These are phyloP conservation scores for Lates japonicus DNA, from an alignment of 2,797 vertebrate species.

Conservation along the genomic window DNA sequence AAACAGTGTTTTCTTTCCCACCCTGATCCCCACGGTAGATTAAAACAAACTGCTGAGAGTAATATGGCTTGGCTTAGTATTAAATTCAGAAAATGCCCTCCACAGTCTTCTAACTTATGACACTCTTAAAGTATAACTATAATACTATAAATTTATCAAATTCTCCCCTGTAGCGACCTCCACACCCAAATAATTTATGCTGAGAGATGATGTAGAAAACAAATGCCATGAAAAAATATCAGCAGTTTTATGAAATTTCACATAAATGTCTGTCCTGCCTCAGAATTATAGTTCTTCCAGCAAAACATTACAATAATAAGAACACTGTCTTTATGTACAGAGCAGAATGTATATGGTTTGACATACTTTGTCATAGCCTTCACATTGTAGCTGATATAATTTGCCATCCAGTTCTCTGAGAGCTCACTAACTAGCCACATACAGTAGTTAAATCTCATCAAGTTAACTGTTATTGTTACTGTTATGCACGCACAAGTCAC, in stretches of 20 bases:
- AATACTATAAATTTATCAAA: conserved; percentile 50
- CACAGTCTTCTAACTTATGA: conserved; percentile 31
- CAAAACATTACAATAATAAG: conserved; percentile 11
- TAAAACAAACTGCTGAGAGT: conserved; percentile 61
- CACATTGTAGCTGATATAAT: conserved; percentile 5
- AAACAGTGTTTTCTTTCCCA: conserved; percentile 64
- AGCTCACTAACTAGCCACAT: background rate
- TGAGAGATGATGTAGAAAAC: conserved; percentile 24
- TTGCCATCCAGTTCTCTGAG: background rate
- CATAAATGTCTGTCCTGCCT: conserved; percentile 25
- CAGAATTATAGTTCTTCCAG: conserved; percentile 16
- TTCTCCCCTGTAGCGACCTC: conserved; percentile 5
- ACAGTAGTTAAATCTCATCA: conserved; percentile 13
- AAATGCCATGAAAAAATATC: conserved; percentile 23
- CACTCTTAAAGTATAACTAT: conserved; percentile 33
- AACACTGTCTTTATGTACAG: background rate
- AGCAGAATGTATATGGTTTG: conserved; percentile 2
- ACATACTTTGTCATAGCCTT: background rate
- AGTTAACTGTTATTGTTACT: background rate
- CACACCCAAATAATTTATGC: conserved; percentile 4
- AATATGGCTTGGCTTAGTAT: conserved; percentile 56
- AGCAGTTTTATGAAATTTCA: conserved; percentile 14
- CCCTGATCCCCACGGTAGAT: conserved; percentile 60
- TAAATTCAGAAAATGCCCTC: conserved; percentile 62
- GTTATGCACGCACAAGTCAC: conserved; percentile 10